phyloP scores from a whole-genome alignment of 2,797 vertebrate genomes.

The Vespertilio murinus region DNA sequence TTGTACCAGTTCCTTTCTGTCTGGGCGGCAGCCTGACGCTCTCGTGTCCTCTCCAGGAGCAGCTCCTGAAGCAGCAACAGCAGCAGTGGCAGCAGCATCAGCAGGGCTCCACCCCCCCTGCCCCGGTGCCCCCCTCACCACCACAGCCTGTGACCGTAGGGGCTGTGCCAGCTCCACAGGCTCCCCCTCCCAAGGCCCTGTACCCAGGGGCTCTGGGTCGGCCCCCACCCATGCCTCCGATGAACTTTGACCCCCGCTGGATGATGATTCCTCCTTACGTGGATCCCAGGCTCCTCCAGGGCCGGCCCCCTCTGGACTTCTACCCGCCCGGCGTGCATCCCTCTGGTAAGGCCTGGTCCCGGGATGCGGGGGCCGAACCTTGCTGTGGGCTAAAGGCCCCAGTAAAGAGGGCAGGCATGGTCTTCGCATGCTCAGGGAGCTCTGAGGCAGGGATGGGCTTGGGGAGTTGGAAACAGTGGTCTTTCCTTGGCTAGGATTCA shows the following conservation, averaged over 20 bases:
- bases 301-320: slow-evolving; percentile 93
- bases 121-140: slow-evolving; percentile 80
- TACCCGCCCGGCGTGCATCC: slow-evolving; percentile 92
- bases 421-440: background rate
- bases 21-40: background rate
- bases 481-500: background rate
- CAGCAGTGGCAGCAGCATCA: slow-evolving; percentile 78
- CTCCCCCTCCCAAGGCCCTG: slow-evolving; percentile 85
- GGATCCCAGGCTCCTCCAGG: slow-evolving; percentile 95
- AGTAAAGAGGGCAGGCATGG: background rate
- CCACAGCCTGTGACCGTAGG: slow-evolving; percentile 82
- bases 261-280: slow-evolving; percentile 95
- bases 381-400: background rate
- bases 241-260: slow-evolving; percentile 97
- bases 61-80: slow-evolving; percentile 83
- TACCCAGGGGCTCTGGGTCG: slow-evolving; percentile 90
- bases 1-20: background rate
- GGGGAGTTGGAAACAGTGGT: background rate
- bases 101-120: slow-evolving; percentile 80
- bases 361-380: background rate
- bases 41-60: slow-evolving; percentile 78
- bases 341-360: slow-evolving; percentile 84
- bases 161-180: slow-evolving; percentile 79
- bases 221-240: slow-evolving; percentile 89
- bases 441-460: background rate